These are phyloP conservation scores for Latrodectus geometricus DNA, from an alignment of 1,140 invertebrate species.

Conservation along the genomic window DNA sequence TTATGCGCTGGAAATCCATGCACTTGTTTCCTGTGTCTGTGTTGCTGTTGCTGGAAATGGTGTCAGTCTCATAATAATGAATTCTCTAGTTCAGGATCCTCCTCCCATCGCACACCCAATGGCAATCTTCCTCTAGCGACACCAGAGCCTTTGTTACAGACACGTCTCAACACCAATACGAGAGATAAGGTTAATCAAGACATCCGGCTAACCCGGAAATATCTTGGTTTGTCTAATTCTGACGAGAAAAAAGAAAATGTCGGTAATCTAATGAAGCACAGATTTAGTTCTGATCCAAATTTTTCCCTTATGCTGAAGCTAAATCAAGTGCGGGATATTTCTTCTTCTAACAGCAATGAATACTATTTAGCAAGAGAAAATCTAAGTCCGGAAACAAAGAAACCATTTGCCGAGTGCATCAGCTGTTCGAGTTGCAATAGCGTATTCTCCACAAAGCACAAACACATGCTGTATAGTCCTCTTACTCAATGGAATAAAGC, in stretches of 20 bases:
- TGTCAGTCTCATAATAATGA: neutral
- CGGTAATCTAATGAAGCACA: neutral
- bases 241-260: neutral
- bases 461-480: neutral
- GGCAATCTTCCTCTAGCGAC: neutral
- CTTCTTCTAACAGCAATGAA: neutral
- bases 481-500: neutral
- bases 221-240: neutral
- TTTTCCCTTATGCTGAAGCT: neutral
- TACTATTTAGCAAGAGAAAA: neutral
- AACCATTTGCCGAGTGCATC: neutral
- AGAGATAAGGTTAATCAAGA: neutral
- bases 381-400: neutral
- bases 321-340: neutral
- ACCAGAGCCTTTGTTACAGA: neutral
- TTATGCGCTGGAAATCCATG: constrained; percentile 18
- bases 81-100: neutral
- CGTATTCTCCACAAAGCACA: neutral
- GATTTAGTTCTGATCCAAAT: neutral
- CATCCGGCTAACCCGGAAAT: neutral
- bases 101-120: neutral
- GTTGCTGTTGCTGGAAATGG: constrained; percentile 10
- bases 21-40: neutral
- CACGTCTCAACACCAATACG: neutral
- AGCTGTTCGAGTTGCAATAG: constrained; percentile 2